These are phyloP conservation scores for Scolopax mira DNA, from an alignment of 2,113 vertebrate species.

Conservation along the genomic window DNA sequence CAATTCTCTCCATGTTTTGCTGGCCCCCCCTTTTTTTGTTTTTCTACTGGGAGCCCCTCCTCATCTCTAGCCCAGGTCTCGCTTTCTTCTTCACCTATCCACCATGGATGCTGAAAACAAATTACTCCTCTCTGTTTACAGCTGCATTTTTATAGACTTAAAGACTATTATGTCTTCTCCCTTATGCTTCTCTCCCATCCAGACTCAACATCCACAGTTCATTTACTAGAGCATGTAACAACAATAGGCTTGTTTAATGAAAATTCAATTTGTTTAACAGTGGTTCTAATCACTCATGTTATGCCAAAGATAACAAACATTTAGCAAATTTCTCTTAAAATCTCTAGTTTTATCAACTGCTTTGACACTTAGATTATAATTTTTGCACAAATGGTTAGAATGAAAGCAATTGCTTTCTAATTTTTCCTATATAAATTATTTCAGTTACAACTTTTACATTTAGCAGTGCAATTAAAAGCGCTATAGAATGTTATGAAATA, in stretches of 20 bases:
- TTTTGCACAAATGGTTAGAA: constrained; percentile 26
- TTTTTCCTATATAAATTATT: neutral
- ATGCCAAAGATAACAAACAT: constrained; percentile 53
- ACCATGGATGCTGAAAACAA: neutral
- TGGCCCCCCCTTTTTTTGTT: neutral
- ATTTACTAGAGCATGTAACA: neutral
- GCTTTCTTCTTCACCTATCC: neutral
- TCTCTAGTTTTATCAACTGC: constrained; percentile 13
- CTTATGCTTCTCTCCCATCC: neutral
- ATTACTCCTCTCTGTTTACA: neutral
- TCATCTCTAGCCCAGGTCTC: neutral
- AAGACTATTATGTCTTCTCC: neutral
- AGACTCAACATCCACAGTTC: constrained; percentile 35
- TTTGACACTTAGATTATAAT: constrained; percentile 20
- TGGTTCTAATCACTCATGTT: neutral
- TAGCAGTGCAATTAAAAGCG: neutral
- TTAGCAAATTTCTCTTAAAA: constrained; percentile 1
- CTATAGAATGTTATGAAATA: neutral
- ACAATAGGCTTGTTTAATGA: constrained; percentile 21
- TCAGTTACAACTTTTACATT: neutral
- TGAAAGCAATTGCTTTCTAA: neutral
- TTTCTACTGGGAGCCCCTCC: neutral
- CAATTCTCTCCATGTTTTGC: neutral
- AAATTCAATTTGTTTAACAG: constrained; percentile 10
- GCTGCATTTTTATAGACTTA: neutral